phyloP scores from a whole-genome alignment of 1,140 invertebrate species.

The Luehdorfia chinensis region DNA sequence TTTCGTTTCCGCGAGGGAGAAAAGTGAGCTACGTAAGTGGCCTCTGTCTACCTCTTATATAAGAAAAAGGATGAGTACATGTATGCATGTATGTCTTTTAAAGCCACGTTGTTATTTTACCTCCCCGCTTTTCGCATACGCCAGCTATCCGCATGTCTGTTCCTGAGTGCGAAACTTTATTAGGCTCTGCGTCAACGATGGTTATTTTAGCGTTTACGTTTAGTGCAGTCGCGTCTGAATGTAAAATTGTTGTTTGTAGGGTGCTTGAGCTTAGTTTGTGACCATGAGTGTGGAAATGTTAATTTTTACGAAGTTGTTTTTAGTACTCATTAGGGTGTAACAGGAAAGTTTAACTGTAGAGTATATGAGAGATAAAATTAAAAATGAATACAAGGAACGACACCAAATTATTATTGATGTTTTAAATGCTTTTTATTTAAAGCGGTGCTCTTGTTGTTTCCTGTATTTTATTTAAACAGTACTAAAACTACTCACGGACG shows the following conservation, averaged over 20 bases:
- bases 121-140: neutral
- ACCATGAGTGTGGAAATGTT: neutral
- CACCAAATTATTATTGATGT: neutral
- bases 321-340: constrained; percentile 2
- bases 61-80: too few relatives aligned
- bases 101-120: too few relatives aligned
- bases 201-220: constrained; percentile 7
- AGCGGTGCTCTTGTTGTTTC: too few relatives aligned
- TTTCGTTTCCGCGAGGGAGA: too few relatives aligned
- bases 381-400: neutral
- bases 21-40: too few relatives aligned
- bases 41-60: too few relatives aligned
- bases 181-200: neutral
- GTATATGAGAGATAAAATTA: neutral
- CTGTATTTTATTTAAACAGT: too few relatives aligned
- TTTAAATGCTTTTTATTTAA: neutral
- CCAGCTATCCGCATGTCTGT: neutral
- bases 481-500: too few relatives aligned
- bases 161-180: neutral
- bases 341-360: neutral
- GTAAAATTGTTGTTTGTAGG: neutral
- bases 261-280: neutral
- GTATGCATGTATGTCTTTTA: too few relatives aligned
- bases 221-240: neutral
- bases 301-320: constrained; percentile 13